Evolutionary conservation across 2,113 vertebrate genomes (phyloP).

Genomic region (Nansenia antarctica): DNA sequence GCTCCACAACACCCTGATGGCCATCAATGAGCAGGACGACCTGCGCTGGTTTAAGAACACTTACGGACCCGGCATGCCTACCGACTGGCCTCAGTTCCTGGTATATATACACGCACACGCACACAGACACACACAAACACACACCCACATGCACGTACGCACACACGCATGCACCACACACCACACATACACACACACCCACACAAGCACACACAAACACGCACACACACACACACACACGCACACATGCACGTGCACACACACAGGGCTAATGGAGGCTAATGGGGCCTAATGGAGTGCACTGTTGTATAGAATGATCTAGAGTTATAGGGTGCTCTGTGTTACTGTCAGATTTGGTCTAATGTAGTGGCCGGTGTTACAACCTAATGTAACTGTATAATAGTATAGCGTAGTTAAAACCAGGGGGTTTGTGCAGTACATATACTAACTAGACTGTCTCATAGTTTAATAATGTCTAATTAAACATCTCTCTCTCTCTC

Average conservation of each 20-base stretch:
- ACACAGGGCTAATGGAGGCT: not conserved
- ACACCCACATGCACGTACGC: too few relatives aligned
- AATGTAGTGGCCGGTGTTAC: not conserved
- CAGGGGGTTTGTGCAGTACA: not conserved
- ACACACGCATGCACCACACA: too few relatives aligned
- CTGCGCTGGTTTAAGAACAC: slow-evolving; percentile 83
- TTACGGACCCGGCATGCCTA: slow-evolving; percentile 82
- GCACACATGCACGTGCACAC: not conserved
- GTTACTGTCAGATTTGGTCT: too few relatives aligned
- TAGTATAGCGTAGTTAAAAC: not conserved
- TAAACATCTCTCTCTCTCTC: not conserved
- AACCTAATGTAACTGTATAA: slow-evolving; percentile 1
- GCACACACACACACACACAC: not conserved
- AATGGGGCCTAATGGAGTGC: not conserved
- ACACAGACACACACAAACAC: not conserved
- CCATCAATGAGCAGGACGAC: slow-evolving; percentile 78
- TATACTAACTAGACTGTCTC: not conserved
- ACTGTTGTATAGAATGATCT: not conserved
- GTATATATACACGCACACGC: slow-evolving; percentile 43
- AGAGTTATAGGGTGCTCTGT: too few relatives aligned
- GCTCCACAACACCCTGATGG: slow-evolving; percentile 72
- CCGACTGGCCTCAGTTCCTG: slow-evolving; percentile 84
- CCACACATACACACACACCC: too few relatives aligned
- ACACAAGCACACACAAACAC: too few relatives aligned
- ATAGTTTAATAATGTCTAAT: not conserved